phyloP scores from a whole-genome alignment of 1,140 invertebrate genomes.

The Chionoecetes opilio region DNA sequence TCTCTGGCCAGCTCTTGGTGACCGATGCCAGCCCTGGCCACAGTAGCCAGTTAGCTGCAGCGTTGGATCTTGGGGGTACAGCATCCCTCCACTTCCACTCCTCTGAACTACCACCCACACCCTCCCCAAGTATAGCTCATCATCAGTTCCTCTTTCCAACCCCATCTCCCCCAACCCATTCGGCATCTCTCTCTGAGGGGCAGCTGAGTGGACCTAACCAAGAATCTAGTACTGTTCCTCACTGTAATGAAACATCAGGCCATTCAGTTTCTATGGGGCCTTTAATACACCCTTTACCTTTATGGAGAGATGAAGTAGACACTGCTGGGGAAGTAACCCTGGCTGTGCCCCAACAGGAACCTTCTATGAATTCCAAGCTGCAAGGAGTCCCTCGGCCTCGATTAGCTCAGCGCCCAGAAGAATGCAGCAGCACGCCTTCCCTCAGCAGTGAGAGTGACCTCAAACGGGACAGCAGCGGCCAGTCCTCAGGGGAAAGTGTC shows the following conservation, averaged over 20 bases:
- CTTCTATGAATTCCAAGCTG: slow-evolving; percentile 55
- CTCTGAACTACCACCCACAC: slow-evolving; percentile 72
- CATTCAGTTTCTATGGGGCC: slow-evolving; percentile 46
- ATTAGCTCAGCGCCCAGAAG: slow-evolving; percentile 62
- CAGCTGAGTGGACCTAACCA: slow-evolving; percentile 83
- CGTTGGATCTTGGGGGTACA: slow-evolving; percentile 79
- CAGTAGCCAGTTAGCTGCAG: slow-evolving; percentile 70
- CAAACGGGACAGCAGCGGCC: slow-evolving; percentile 80
- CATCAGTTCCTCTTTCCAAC: slow-evolving; percentile 68
- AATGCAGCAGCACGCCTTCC: slow-evolving; percentile 81
- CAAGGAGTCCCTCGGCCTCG: slow-evolving; percentile 81
- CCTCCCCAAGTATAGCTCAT: slow-evolving; percentile 68
- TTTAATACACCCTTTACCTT: slow-evolving; percentile 68
- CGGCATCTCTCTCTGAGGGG: slow-evolving; percentile 82
- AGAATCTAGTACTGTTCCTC: slow-evolving; percentile 83
- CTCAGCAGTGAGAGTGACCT: slow-evolving; percentile 74
- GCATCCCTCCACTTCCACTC: slow-evolving; percentile 71
- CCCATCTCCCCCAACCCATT: slow-evolving; percentile 82
- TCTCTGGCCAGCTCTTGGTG: slow-evolving; percentile 80
- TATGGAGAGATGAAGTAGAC: slow-evolving; percentile 51
- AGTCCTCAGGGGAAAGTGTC: slow-evolving; percentile 78
- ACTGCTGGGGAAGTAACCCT: slow-evolving; percentile 72
- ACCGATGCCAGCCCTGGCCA: slow-evolving; percentile 70
- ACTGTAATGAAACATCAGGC: slow-evolving; percentile 63
- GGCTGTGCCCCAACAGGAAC: slow-evolving; percentile 77